Percentiles rank a stretch among this genome's conserved stretches.
Conservation (phyloP, 2,113 vertebrate species). For the Anas platyrhynchos region DNA sequence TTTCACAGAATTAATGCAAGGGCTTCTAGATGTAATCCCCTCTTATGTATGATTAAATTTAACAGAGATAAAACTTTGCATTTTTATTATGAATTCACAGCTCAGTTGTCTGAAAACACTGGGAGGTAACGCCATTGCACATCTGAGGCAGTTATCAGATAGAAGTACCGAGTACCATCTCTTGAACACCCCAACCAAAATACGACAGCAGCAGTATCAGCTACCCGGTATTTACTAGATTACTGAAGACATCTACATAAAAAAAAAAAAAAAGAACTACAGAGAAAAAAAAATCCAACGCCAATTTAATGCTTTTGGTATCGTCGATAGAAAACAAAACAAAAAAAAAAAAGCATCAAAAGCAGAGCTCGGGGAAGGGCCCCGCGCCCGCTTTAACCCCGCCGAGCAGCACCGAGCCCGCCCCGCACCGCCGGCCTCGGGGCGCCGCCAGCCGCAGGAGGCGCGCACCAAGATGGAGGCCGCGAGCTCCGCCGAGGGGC, state of each 20-base stretch:
- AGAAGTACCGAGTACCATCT: background rate
- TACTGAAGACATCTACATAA: fast-evolving
- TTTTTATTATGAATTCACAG: background rate
- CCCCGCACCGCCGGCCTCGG: too few species aligned
- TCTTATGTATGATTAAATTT: too few species aligned
- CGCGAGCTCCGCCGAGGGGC: background rate
- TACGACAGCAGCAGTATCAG: background rate
- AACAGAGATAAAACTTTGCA: background rate
- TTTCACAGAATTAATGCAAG: background rate
- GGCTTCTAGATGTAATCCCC: background rate
- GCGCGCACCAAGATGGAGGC: slow-evolving; percentile 16
- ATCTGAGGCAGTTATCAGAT: background rate
- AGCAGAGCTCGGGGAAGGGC: fast-evolving
- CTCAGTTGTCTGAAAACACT: fast-evolving
- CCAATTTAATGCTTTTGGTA: background rate
- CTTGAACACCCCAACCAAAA: background rate
- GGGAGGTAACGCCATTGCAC: background rate
- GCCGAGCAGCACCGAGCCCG: too few species aligned
- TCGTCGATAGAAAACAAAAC: fast-evolving
- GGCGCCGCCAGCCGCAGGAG: too few species aligned
- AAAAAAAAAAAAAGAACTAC: background rate
- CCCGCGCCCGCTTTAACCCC: fast-evolving
- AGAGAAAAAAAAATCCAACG: too few species aligned
- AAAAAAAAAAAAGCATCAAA: background rate
- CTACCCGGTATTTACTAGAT: fast-evolving